Evolutionary conservation across 2,797 vertebrate species (phyloP).

Genomic region (Lepidocolaptes lacrymiger): DNA sequence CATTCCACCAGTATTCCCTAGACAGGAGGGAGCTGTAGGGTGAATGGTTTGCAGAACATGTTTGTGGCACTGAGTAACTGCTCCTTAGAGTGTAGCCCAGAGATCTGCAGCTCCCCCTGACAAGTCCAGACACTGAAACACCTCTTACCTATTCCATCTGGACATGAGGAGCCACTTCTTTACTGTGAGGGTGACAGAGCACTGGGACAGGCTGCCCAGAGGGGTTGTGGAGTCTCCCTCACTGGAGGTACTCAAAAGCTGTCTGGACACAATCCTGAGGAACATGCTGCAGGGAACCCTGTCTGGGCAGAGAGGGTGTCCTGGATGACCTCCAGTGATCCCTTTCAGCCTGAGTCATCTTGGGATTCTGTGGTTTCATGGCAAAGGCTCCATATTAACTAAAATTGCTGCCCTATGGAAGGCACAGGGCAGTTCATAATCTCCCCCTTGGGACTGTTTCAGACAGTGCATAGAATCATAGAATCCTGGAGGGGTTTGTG

Average conservation of each 20-base stretch:
- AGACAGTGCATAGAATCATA: neutral
- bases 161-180: neutral
- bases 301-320: neutral
- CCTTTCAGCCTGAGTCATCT: neutral
- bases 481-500: neutral
- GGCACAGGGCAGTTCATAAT: neutral
- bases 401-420: neutral
- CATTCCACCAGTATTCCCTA: neutral
- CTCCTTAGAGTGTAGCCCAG: neutral
- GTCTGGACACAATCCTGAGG: neutral
- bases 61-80: neutral
- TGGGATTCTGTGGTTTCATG: neutral
- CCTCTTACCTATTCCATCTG: neutral
- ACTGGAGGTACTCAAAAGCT: neutral
- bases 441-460: neutral
- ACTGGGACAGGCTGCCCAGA: neutral
- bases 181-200: neutral
- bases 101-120: neutral
- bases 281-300: neutral
- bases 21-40: neutral
- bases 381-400: neutral
- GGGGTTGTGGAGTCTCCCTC: neutral
- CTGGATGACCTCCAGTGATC: neutral
- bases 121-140: neutral
- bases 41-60: neutral